Conservation (phyloP, 2,113 vertebrate species). For the Anser brachyrhynchus region DNA sequence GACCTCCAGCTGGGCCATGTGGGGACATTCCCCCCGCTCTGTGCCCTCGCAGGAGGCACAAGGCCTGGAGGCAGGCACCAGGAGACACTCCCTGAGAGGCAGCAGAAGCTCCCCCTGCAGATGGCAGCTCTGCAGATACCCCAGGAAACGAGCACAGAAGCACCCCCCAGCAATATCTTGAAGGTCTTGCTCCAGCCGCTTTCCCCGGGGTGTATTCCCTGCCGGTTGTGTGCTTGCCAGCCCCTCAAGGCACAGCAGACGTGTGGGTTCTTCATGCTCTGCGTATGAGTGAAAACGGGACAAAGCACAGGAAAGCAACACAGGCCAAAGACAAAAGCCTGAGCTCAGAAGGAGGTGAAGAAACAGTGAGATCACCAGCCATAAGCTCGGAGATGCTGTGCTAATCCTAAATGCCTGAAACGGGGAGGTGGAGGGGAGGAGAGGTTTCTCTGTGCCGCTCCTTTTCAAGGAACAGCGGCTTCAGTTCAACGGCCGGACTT, state of each 20-base stretch:
- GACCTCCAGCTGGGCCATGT: not conserved
- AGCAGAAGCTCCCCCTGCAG: not conserved
- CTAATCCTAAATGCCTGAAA: not conserved
- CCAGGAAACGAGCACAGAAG: not conserved
- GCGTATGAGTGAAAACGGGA: not conserved
- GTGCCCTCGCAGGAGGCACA: not conserved
- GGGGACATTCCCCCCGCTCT: no score
- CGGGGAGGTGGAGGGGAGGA: not conserved
- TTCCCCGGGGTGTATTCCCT: not conserved
- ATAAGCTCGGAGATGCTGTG: not conserved
- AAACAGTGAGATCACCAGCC: not conserved
- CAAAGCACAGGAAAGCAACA: not conserved
- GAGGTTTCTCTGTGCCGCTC: not conserved
- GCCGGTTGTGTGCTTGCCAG: not conserved
- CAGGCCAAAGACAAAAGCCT: not conserved
- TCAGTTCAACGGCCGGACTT: not conserved
- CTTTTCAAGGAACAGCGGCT: not conserved
- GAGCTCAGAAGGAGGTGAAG: not conserved
- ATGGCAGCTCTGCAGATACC: not conserved
- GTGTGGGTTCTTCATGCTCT: not conserved
- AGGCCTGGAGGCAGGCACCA: not conserved
- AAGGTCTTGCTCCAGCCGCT: not conserved
- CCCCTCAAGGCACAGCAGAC: not conserved
- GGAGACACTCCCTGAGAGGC: accelerated
- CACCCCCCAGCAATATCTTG: not conserved